Evolutionary conservation across 2,797 vertebrate species (phyloP).

Genomic region (Menidia menidia): DNA sequence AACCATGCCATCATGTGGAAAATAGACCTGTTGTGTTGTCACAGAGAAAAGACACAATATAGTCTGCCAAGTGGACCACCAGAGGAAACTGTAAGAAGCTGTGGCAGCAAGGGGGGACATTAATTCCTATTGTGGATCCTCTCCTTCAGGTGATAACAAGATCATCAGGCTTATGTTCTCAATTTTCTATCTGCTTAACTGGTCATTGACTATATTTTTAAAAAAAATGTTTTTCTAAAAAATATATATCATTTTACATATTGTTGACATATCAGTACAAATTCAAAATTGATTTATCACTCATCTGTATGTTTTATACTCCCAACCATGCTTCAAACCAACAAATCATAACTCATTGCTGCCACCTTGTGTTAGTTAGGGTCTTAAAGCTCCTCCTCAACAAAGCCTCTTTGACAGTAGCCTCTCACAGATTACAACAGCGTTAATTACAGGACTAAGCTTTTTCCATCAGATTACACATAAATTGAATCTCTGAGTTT

Average conservation of each 20-base stretch:
- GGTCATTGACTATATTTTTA: background rate
- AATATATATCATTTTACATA: background rate
- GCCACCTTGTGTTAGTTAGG: conserved; percentile 65
- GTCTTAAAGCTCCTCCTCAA: background rate
- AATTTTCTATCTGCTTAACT: conserved; percentile 13
- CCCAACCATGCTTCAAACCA: conserved; percentile 4
- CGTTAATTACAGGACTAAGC: background rate
- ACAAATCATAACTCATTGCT: conserved; percentile 58
- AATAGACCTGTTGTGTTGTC: conserved; percentile 84
- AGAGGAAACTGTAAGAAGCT: conserved; percentile 57
- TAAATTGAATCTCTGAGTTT: background rate
- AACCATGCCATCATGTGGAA: conserved; percentile 80
- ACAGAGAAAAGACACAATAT: conserved; percentile 64
- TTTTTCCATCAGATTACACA: no score
- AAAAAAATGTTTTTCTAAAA: background rate
- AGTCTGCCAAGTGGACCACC: conserved; percentile 64
- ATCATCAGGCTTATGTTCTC: conserved; percentile 19
- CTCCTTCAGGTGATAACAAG: conserved; percentile 37
- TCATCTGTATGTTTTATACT: conserved; percentile 4
- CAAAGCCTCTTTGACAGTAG: background rate
- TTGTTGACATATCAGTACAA: background rate
- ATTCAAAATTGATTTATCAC: conserved; percentile 4
- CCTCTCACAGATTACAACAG: background rate
- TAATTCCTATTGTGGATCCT: conserved; percentile 39
- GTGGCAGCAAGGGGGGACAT: conserved; percentile 29